Evolutionary conservation across 2,113 vertebrate genomes (phyloP).

Genomic region (Nannobrachium achirus): DNA sequence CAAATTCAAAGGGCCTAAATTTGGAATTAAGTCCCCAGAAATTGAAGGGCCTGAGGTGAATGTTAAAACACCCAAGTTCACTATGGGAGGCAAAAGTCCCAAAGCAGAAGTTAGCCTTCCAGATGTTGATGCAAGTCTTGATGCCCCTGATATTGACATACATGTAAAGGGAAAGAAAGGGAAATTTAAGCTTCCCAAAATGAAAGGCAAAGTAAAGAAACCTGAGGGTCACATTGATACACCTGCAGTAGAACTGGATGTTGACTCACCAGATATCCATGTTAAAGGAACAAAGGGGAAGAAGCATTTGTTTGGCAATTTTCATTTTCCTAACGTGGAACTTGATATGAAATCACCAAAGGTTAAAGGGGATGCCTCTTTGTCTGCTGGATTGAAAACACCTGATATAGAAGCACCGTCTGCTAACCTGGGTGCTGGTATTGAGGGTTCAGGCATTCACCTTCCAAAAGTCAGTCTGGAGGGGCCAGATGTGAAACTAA

Average conservation of each 20-base stretch:
- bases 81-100: slow-evolving; percentile 77
- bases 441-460: slow-evolving; percentile 49
- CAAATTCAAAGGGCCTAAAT: slow-evolving; percentile 65
- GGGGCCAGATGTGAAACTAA: slow-evolving; percentile 75
- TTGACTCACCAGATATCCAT: slow-evolving; percentile 59
- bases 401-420: slow-evolving; percentile 69
- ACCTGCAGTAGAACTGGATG: slow-evolving; percentile 65
- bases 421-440: slow-evolving; percentile 42
- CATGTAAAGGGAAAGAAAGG: slow-evolving; percentile 86
- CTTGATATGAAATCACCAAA: slow-evolving; percentile 91
- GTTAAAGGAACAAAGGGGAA: slow-evolving; percentile 83
- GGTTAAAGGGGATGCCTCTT: slow-evolving; percentile 77
- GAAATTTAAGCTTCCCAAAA: slow-evolving; percentile 93
- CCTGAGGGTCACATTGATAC: slow-evolving; percentile 72
- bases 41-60: slow-evolving; percentile 56
- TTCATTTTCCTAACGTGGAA: slow-evolving; percentile 92
- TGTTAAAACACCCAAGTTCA: slow-evolving; percentile 81
- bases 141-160: slow-evolving; percentile 77
- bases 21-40: slow-evolving; percentile 53
- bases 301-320: slow-evolving; percentile 89
- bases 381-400: slow-evolving; percentile 67
- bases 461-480: slow-evolving; percentile 58
- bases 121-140: slow-evolving; percentile 75
- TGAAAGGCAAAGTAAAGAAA: slow-evolving; percentile 84
- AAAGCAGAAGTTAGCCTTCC: slow-evolving; percentile 79